A percentile compares a stretch with the other conserved stretches of the same genome.
phyloP scores from a whole-genome alignment of 2,113 vertebrate genomes.

The Periophthalmus modestus region DNA sequence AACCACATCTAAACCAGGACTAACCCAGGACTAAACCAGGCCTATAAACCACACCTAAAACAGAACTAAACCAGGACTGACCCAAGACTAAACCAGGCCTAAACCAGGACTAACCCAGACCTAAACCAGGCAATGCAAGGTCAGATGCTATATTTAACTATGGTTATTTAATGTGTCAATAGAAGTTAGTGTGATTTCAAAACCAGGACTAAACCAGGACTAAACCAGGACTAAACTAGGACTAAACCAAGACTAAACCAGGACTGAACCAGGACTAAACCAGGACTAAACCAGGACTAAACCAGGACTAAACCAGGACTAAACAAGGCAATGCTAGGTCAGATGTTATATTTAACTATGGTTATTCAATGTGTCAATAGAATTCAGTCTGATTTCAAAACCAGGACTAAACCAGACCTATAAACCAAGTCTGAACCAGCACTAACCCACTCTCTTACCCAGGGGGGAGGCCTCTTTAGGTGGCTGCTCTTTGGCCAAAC shows the following conservation, averaged over 20 bases:
- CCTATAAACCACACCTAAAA: neutral
- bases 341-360: too few species aligned
- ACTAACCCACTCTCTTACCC: constrained; percentile 71
- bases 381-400: too few species aligned
- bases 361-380: too few species aligned
- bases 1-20: neutral
- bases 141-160: too few species aligned
- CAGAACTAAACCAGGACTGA: too few species aligned
- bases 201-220: too few species aligned
- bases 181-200: too few species aligned
- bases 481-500: constrained; percentile 82
- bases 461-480: constrained; percentile 78
- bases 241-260: neutral
- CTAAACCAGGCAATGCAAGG: too few species aligned
- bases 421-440: neutral
- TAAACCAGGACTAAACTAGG: neutral
- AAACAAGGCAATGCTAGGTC: too few species aligned
- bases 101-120: neutral
- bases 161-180: too few species aligned
- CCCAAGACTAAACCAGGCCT: neutral
- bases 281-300: neutral
- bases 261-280: neutral
- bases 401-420: too few species aligned
- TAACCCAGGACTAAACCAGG: neutral
- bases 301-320: neutral